Conservation (phyloP, 2,113 vertebrate genomes). For the Zosterops hypoxanthus region DNA sequence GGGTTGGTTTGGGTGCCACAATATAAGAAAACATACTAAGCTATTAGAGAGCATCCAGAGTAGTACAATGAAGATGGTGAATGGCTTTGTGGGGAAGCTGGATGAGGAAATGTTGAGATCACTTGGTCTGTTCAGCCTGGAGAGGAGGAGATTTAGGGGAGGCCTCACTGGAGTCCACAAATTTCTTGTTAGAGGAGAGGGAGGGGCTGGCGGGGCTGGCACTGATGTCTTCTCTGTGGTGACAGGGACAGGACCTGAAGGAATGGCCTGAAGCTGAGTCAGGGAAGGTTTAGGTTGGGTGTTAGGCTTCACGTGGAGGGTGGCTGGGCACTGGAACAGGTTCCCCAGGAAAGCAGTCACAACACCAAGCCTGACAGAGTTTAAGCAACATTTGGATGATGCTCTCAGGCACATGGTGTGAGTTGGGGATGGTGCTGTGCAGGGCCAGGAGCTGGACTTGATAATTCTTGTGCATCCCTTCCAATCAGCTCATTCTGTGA, state of each 20-base stretch:
- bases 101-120: background rate
- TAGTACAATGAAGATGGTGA: background rate
- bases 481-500: background rate
- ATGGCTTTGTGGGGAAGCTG: background rate
- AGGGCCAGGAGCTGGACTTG: accelerated
- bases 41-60: background rate
- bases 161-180: background rate
- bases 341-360: background rate
- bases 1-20: no score
- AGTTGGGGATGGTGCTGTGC: accelerated
- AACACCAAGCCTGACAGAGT: background rate
- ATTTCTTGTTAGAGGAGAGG: background rate
- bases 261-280: background rate
- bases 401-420: background rate
- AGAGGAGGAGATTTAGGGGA: background rate
- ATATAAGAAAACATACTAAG: no score
- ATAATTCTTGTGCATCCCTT: background rate
- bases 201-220: accelerated
- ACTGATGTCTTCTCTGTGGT: no score
- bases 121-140: background rate
- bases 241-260: background rate
- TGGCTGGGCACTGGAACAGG: background rate
- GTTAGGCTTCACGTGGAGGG: background rate
- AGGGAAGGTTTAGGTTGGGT: background rate
- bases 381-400: background rate